phyloP scores from a whole-genome alignment of 2,888 invertebrate species.

The Mesorhabditis belari region DNA sequence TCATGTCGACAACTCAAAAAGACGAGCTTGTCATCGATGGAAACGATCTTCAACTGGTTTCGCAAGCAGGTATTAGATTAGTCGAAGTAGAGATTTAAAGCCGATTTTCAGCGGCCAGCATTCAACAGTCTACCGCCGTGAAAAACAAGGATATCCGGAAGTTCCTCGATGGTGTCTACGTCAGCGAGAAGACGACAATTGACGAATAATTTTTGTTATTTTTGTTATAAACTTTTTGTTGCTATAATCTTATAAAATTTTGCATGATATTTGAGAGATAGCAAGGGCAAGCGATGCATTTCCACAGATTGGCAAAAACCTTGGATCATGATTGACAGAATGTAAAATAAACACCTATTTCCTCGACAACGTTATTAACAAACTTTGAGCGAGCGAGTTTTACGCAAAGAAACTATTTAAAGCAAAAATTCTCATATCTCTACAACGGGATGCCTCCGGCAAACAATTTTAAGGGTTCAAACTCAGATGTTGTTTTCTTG shows the following conservation, averaged over 20 bases:
- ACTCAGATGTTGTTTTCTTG: no score
- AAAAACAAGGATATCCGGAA: slow-evolving; percentile 99
- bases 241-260: neutral
- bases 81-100: neutral
- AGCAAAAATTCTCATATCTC: no score
- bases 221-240: slow-evolving; percentile 7
- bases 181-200: slow-evolving; percentile 81
- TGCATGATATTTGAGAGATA: no score
- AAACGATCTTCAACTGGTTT: slow-evolving; percentile 89
- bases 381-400: no score
- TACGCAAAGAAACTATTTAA: no score
- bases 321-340: no score
- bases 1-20: slow-evolving; percentile 85
- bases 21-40: slow-evolving; percentile 96
- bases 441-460: no score
- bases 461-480: no score
- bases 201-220: slow-evolving; percentile 6
- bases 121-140: slow-evolving; percentile 96
- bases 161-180: slow-evolving; percentile 98
- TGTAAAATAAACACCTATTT: no score
- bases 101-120: slow-evolving; percentile 76
- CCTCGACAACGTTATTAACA: no score
- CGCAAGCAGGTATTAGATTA: slow-evolving; percentile 71
- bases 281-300: no score
- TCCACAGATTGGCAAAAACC: no score